Base-by-base conservation (phyloP, 1,140 invertebrate species). In the Scylla paramamosain region DNA sequence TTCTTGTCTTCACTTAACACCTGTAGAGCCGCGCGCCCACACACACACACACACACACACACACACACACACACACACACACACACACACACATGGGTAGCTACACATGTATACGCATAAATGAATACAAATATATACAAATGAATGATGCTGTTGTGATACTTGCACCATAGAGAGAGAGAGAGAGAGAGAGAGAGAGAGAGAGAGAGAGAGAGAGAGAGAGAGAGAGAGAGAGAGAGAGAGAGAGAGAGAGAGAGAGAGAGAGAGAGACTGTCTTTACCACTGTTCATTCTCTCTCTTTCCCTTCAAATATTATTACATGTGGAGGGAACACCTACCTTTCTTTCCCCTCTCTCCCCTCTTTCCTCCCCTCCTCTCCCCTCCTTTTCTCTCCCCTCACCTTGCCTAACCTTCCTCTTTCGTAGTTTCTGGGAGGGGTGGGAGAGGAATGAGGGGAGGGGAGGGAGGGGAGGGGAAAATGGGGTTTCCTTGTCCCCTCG, bases 191-290 rank as follows among this genome's bases (percentile, higher is more conserved):
- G 39, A 39, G 39, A 39, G 39, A 39, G 39, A 39, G 39, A 39
- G 39, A 39, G 39, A 39, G 39, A 39, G 39, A 39, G 39, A 39
- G 39, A 39, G 39, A 39, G 84, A 87, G 84, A 87, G 84, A 87
- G 84, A 87, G 84, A 87, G 84, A 87, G 84, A 87, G 84, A 87
- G 4, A 28, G 86, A 88, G 86, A 88, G 86, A 88, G 86, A 88
- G 86, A 88, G 86, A 88, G 86, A 88, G 86, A 88, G 86, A 88
- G 86, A 88, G 86, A 88, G 86, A 88, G 86, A 88, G 86, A 88
- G 86, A 88, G 86, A 88, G 86, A 88, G 29, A 1, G 86, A 29
- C 7, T 39, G 39, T 39, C 39, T 39, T 2, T 39, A 39, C 39
- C 39, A 39, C 39, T 39, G 29, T 6, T n/a, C 48, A 59, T 31